Percentiles rank a stretch among this genome's conserved stretches.
Evolutionary conservation across 2,888 invertebrate genomes (phyloP).

Genomic region (Oscheius sp.): DNA sequence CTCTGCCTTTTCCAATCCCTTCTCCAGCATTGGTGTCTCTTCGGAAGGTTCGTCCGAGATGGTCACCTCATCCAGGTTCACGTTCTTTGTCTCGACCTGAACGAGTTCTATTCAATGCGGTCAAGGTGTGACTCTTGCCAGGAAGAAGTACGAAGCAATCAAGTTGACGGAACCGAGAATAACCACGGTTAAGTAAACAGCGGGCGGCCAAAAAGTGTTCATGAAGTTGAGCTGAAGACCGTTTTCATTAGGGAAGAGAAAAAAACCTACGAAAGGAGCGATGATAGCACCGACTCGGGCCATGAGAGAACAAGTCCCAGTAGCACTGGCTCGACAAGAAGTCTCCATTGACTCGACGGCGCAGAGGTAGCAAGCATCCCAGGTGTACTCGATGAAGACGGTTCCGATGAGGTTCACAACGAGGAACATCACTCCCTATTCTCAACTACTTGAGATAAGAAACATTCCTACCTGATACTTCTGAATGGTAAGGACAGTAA

Average conservation of each 20-base stretch:
- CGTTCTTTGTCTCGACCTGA: constrained; percentile 54
- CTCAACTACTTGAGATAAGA: neutral
- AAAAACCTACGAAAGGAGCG: constrained; percentile 61
- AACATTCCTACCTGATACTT: constrained; percentile 51
- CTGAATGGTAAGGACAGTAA: constrained; percentile 63
- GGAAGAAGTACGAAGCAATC: constrained; percentile 56
- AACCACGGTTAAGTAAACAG: constrained; percentile 67
- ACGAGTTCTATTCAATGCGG: neutral
- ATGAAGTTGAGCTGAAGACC: constrained; percentile 64
- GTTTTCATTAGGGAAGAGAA: neutral
- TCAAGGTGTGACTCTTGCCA: constrained; percentile 35
- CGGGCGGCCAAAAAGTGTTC: constrained; percentile 64
- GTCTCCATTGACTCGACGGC: constrained; percentile 71
- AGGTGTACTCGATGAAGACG: constrained; percentile 72
- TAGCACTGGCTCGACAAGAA: constrained; percentile 60
- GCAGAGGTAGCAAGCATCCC: constrained; percentile 72
- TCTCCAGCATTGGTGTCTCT: constrained; percentile 49
- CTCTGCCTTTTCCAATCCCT: constrained; percentile 8
- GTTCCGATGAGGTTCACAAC: constrained; percentile 69
- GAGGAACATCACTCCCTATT: constrained; percentile 66
- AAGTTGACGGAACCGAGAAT: constrained; percentile 66
- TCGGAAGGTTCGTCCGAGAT: constrained; percentile 39
- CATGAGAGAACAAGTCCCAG: constrained; percentile 68
- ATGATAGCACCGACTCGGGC: constrained; percentile 70
- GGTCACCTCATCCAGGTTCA: constrained; percentile 52